Evolutionary conservation across 2,113 vertebrate species (phyloP).

Genomic region (Cnemophilus loriae): DNA sequence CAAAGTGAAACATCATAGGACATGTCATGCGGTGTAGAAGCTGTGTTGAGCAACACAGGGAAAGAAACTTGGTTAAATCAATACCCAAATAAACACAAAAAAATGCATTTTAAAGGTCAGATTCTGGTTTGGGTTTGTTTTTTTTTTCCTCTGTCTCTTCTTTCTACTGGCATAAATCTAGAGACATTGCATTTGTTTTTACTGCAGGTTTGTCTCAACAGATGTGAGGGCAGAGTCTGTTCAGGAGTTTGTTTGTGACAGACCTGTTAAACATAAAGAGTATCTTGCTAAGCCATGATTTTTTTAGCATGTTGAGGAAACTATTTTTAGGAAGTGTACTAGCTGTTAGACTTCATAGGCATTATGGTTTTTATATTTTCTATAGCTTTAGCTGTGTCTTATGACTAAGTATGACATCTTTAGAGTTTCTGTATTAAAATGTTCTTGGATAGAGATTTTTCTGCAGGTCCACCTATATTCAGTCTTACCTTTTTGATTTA

Average conservation of each 20-base stretch:
- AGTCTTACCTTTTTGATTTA: neutral
- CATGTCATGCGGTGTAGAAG: neutral
- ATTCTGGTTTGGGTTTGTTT: neutral
- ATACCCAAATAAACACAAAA: neutral
- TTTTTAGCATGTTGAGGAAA: neutral
- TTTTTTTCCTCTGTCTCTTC: rapidly evolving
- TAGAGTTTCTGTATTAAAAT: neutral
- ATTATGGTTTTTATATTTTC: neutral
- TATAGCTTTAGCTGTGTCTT: neutral
- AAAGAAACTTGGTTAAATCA: neutral
- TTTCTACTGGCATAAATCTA: neutral
- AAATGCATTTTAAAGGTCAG: neutral
- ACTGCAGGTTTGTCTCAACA: neutral
- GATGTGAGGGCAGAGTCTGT: neutral
- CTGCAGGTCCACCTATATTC: neutral
- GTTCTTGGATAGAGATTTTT: neutral
- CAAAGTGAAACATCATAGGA: neutral
- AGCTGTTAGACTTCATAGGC: neutral
- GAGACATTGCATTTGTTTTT: neutral
- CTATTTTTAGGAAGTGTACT: constrained; percentile 8
- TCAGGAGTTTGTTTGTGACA: neutral
- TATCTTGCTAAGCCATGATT: neutral
- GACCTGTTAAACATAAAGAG: neutral
- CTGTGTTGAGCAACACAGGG: neutral
- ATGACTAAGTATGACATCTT: neutral